Evolutionary conservation across 2,113 vertebrate species (phyloP).

Genomic region (Xiphias gladius): DNA sequence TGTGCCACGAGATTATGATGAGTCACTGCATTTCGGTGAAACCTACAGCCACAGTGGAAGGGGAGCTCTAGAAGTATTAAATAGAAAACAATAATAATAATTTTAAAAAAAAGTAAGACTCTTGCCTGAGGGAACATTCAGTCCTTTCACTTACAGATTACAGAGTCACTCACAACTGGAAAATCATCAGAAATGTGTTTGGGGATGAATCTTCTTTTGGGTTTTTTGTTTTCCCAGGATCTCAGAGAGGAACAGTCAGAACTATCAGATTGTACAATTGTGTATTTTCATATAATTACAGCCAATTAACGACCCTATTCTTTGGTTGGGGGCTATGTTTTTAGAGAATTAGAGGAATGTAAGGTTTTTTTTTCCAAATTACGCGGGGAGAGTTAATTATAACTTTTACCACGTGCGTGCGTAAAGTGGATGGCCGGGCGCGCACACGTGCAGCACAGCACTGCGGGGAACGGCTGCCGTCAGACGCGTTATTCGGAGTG

Average conservation of each 20-base stretch:
- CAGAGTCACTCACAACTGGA: background rate
- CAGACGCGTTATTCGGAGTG: constrained; percentile 53
- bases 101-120: background rate
- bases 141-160: background rate
- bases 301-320: background rate
- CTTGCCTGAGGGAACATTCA: constrained; percentile 1
- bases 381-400: constrained; percentile 31
- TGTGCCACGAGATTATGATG: constrained; percentile 41
- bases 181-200: constrained; percentile 15
- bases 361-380: constrained; percentile 28
- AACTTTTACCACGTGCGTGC: constrained; percentile 68
- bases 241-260: background rate
- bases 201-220: constrained; percentile 11
- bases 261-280: background rate
- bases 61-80: background rate
- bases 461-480: constrained; percentile 59
- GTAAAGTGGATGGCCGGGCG: constrained; percentile 73
- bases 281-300: background rate
- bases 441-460: constrained; percentile 62
- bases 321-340: background rate
- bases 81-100: no score
- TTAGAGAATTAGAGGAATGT: constrained; percentile 3
- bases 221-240: constrained; percentile 15
- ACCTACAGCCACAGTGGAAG: constrained; percentile 11
- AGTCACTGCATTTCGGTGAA: constrained; percentile 39